These are phyloP conservation scores for Phyllopteryx taeniolatus DNA, from an alignment of 2,113 vertebrate genomes.

Conservation along the genomic window DNA sequence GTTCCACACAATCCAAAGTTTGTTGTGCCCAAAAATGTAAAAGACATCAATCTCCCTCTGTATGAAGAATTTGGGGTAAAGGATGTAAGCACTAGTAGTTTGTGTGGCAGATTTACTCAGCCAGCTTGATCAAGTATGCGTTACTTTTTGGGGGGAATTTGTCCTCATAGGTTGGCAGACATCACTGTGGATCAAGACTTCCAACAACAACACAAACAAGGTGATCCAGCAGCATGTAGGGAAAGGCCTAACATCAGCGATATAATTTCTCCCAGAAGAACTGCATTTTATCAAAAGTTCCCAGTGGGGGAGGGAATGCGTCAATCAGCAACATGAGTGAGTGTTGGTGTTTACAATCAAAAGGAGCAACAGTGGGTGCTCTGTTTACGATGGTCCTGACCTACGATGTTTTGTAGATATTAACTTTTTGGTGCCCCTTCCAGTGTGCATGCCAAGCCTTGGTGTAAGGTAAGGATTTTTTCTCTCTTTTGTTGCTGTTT, in stretches of 20 bases:
- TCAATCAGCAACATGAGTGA: constrained; percentile 41
- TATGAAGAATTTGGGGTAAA: constrained; percentile 15
- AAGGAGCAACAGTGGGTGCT: background rate
- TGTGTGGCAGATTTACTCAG: constrained; percentile 12
- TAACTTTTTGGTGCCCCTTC: too few relatives aligned
- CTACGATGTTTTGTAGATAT: too few relatives aligned
- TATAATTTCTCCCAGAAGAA: constrained; percentile 40
- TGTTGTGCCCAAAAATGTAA: constrained; percentile 7
- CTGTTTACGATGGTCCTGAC: too few relatives aligned
- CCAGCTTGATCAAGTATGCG: background rate
- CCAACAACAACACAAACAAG: constrained; percentile 34
- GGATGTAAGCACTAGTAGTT: background rate
- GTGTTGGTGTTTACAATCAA: constrained; percentile 37
- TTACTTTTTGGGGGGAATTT: constrained; percentile 5
- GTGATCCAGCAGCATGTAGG: constrained; percentile 19
- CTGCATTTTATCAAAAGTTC: constrained; percentile 10
- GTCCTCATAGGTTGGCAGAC: constrained; percentile 20
- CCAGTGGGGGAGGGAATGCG: constrained; percentile 14
- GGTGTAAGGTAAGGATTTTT: too few relatives aligned
- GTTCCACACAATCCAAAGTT: constrained; percentile 9
- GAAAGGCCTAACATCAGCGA: constrained; percentile 42
- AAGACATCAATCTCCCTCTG: constrained; percentile 2
- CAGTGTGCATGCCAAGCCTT: too few relatives aligned
- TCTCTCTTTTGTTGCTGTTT: too few relatives aligned
- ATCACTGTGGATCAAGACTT: constrained; percentile 6